phyloP scores from a whole-genome alignment of 2,888 invertebrate genomes.

The Boloria selene region DNA sequence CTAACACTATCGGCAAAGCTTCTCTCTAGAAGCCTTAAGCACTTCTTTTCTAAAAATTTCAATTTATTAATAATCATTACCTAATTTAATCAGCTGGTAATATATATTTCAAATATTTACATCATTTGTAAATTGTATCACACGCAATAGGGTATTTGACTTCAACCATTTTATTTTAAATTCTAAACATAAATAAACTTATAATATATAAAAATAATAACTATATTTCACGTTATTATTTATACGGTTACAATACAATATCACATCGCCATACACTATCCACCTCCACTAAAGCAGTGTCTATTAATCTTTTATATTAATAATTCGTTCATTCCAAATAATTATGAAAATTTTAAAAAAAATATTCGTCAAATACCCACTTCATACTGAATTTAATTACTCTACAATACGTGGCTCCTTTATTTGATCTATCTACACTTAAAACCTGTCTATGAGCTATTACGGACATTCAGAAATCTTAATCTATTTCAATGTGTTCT shows the following conservation, averaged over 20 bases:
- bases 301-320: conserved; percentile 1
- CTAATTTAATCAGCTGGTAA: conserved; percentile 22
- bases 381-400: conserved; percentile 14
- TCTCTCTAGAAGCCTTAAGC: conserved; percentile 41
- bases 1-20: conserved; percentile 40
- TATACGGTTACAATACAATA: background rate
- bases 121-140: conserved; percentile 32
- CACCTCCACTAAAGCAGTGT: background rate
- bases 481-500: conserved; percentile 29
- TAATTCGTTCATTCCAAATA: background rate
- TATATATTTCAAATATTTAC: conserved; percentile 25
- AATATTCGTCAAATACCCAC: conserved; percentile 19
- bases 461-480: conserved; percentile 38
- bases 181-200: background rate
- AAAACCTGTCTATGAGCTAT: conserved; percentile 28
- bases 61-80: conserved; percentile 21
- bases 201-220: conserved; percentile 16
- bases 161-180: conserved; percentile 1
- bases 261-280: conserved; percentile 10
- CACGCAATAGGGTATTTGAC: conserved; percentile 25
- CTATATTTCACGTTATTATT: background rate
- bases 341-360: background rate
- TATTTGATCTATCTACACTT: conserved; percentile 30
- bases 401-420: conserved; percentile 30
- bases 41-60: conserved; percentile 37